phyloP scores from a whole-genome alignment of 2,797 vertebrate species.

The Gila robusta region DNA sequence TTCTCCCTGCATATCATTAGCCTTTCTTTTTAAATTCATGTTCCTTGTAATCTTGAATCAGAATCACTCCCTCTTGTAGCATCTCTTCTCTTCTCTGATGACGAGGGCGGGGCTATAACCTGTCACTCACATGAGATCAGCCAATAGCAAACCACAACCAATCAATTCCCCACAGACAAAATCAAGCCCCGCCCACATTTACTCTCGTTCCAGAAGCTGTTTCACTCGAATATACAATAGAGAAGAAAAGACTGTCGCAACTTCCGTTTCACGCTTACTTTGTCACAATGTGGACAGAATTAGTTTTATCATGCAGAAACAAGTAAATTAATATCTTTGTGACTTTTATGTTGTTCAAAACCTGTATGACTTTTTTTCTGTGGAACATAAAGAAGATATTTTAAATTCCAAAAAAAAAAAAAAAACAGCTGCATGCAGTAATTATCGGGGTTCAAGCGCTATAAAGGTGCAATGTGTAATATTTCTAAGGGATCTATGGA shows the following conservation, averaged over 20 bases:
- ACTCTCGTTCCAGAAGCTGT: too few relatives aligned
- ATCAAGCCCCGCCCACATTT: neutral
- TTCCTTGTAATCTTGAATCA: neutral
- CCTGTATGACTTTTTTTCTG: neutral
- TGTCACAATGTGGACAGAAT: too few relatives aligned
- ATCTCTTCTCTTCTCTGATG: neutral
- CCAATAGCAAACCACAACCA: neutral
- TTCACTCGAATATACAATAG: too few relatives aligned
- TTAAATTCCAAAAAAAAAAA: neutral
- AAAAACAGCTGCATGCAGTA: too few relatives aligned
- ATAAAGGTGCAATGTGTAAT: too few relatives aligned
- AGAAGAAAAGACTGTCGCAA: too few relatives aligned
- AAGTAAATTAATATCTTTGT: too few relatives aligned
- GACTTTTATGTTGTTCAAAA: neutral
- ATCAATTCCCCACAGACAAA: neutral
- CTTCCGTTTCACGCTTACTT: too few relatives aligned
- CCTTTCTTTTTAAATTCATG: neutral
- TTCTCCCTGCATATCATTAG: neutral
- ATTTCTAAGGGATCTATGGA: too few relatives aligned
- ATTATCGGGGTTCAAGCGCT: too few relatives aligned
- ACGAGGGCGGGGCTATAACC: neutral
- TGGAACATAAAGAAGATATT: neutral
- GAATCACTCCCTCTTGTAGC: neutral
- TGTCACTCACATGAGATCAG: neutral
- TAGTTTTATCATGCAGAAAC: too few relatives aligned